Evolutionary conservation across 2,888 invertebrate species (phyloP).

Genomic region (Cremastinae sp.): DNA sequence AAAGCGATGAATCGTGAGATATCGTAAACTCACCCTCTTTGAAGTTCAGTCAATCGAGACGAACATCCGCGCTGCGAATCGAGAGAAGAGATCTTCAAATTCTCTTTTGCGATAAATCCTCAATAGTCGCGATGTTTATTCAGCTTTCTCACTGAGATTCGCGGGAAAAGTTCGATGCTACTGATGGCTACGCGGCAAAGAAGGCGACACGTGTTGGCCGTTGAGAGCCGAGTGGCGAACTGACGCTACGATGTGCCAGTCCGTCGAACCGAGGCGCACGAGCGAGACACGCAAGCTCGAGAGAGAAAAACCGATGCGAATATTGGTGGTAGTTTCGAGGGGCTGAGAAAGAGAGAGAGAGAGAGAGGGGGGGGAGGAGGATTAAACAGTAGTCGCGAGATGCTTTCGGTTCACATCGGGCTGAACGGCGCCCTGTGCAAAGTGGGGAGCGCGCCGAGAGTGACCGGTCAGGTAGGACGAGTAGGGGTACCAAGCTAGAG

Average conservation of each 20-base stretch:
- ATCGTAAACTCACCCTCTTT: too few species aligned
- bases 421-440: constrained; percentile 47
- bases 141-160: too few species aligned
- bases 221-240: constrained; percentile 50
- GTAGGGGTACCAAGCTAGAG: background rate
- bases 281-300: too few species aligned
- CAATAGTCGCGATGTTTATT: too few species aligned
- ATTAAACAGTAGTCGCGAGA: constrained; percentile 14
- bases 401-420: constrained; percentile 35
- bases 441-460: constrained; percentile 21
- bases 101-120: too few species aligned
- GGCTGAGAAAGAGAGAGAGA: constrained; percentile 28
- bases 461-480: constrained; percentile 11
- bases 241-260: constrained; percentile 52
- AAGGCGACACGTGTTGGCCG: constrained; percentile 60
- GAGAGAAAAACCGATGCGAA: too few species aligned
- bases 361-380: constrained; percentile 13
- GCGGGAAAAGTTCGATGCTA: too few species aligned
- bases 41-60: too few species aligned
- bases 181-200: too few species aligned
- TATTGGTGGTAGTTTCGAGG: constrained; percentile 37
- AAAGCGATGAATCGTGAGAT: too few species aligned
- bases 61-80: too few species aligned
- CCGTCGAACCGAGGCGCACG: constrained; percentile 58
- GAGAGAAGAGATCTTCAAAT: too few species aligned